These are phyloP conservation scores for Bradypus variegatus DNA, from an alignment of 2,797 vertebrate species.

Conservation along the genomic window DNA sequence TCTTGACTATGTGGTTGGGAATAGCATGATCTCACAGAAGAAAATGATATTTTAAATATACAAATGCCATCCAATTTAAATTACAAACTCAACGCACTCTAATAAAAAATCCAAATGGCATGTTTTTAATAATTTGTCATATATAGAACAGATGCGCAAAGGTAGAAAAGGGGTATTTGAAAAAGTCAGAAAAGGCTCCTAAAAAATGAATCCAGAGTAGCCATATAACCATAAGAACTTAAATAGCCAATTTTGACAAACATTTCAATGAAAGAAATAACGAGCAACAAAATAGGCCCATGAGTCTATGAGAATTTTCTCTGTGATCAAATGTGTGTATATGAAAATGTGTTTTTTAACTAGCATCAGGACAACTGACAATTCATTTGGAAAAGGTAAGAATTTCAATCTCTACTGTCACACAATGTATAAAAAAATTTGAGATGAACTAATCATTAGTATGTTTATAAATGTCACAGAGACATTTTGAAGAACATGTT, in stretches of 20 bases:
- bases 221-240: not conserved
- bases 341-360: not conserved
- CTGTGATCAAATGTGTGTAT: not conserved
- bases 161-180: not conserved
- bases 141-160: not conserved
- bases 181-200: not conserved
- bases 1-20: not conserved
- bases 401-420: not conserved
- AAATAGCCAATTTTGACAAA: not conserved
- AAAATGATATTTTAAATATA: not conserved
- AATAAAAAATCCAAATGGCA: not conserved
- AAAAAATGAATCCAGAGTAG: not conserved
- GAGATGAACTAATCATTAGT: not conserved
- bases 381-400: not conserved
- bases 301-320: not conserved
- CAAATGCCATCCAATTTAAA: not conserved
- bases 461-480: not conserved
- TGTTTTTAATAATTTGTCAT: not conserved
- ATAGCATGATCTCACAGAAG: not conserved
- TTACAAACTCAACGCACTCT: not conserved
- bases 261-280: not conserved
- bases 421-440: not conserved
- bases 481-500: not conserved
- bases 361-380: not conserved
- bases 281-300: not conserved